Evolutionary conservation across 2,888 invertebrate species (phyloP).

Genomic region (Dioctria rufipes): DNA sequence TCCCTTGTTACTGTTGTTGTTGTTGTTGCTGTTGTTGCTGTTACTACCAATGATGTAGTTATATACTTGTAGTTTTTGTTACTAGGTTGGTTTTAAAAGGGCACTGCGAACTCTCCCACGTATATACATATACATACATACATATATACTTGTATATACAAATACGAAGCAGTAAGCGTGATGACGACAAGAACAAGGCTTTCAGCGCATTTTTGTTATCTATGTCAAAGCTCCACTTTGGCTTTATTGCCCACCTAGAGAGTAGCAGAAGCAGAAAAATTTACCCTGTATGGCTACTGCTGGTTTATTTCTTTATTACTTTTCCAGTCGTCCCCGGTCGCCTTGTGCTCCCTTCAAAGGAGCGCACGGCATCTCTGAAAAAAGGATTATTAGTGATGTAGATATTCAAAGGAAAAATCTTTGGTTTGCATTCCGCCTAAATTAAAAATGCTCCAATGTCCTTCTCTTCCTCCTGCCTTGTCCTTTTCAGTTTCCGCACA

Average conservation of each 20-base stretch:
- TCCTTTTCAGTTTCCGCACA: conserved; percentile 43
- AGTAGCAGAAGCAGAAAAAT: background rate
- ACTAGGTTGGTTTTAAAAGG: background rate
- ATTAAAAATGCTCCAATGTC: conserved; percentile 55
- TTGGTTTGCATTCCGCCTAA: conserved; percentile 57
- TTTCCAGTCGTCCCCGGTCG: background rate
- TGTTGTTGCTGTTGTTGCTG: background rate
- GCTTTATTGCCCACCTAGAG: conserved; percentile 20
- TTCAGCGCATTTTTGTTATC: conserved; percentile 19
- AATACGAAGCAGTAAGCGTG: background rate
- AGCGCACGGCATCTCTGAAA: conserved; percentile 28
- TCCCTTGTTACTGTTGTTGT: background rate
- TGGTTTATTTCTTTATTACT: background rate
- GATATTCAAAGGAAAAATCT: conserved; percentile 56
- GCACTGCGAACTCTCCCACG: background rate
- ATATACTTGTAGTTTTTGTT: background rate
- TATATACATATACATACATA: background rate
- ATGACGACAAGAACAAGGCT: conserved; percentile 17
- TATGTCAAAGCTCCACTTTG: conserved; percentile 37
- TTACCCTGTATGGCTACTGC: background rate
- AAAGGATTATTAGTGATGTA: conserved; percentile 49
- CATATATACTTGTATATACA: background rate
- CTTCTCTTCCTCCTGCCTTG: conserved; percentile 42
- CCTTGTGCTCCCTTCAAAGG: conserved; percentile 2
- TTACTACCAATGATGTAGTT: background rate